Base-by-base conservation (phyloP, 2,888 invertebrate genomes). In the Galeruca laticollis region DNA sequence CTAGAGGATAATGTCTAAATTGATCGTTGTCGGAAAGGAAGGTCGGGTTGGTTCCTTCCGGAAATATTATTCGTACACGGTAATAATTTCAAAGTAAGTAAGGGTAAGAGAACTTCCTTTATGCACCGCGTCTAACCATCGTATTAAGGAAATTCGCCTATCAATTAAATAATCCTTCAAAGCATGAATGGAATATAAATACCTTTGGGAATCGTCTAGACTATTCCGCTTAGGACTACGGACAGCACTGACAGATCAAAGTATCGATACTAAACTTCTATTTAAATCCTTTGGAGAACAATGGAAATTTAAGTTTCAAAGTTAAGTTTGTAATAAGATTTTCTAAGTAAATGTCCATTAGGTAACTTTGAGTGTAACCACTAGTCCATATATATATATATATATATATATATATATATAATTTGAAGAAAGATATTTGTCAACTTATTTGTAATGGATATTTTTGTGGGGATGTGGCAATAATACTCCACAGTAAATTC, bases 81-180 rank as follows among this genome's bases (percentile, higher is more conserved):
- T 83, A 84, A 84, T 84, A 82, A 82, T 82, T 82, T 78, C 79
- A 82, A 84, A 85, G 84, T 84, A 54, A 51, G 51, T 49, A 84
- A 83, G 82, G 82, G 82, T 82, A 84, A 83, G 84, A 83, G 82
- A 82, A 80, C 79, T 79, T 84, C 83, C 85, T 84, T 85, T 85
- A 84, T 84, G 82, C 78, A 76, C 78, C 76, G 78, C 78, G 81
- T 83, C 82, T 83, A 84, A 84, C 84, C 84, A 83, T 81, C 83
- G 84, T 83, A 84, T 85, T 84, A 83, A 84, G 84, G 82, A 84
- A 84, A 84, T 84, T 84, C 83, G 80, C 82, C 82, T 80, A 81
- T 83, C 83, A 85, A 84, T 84, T 84, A 85, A 84, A 85, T 86
- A 86, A 86, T 86, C 86, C 85, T 84, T 86, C 86, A 86, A 86